Evolutionary conservation across 2,113 vertebrate genomes (phyloP), one percentile per base, ranked within the genome.

Genomic region (Paratilapia polleni): DNA sequence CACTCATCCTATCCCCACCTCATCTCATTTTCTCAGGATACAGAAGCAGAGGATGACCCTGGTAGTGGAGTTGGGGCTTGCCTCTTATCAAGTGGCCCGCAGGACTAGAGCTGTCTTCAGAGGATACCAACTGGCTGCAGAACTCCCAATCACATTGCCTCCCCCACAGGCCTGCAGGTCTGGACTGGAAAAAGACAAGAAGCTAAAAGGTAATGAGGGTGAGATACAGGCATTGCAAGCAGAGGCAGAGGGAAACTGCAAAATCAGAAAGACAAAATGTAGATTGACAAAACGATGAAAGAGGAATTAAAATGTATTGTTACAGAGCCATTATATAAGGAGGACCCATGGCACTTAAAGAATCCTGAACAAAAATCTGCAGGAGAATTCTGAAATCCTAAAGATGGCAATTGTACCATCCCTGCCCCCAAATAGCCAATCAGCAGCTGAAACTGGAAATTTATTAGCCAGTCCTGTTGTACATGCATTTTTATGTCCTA

Each of bases 21-120:
- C 2, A 4, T 64, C 74, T 84, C 54, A 66, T 77, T 62, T 59
- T 54, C 52, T 56, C 56, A 10, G 19, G 63, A 63, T 36, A 74
- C 5, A 31, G 14, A 77, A 31, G 78, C 31, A 57, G 15, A 17
- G n/a, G 31, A 58, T 73, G 83, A 86, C 57, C 88, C 63, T 3
- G 22, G 41, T 24, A 7, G 1, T 24, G 84, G 58, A 49, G 74
- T 70, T 76, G 6, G 56, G 41, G 56, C 56, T 64, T 86, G 52
- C 61, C 77, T 85, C 59, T 63, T 82, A 81, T 84, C 15, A 64
- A 78, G 66, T 9, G 12, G 24, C 77, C 77, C 14, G 2, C 41
- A 6, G 60, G 26, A 78, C 20, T 2, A 49, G 79, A 61, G 60
- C 28, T 83, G 41, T 70, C 83, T 61, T 74, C 43, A 3, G 80